phyloP scores from a whole-genome alignment of 2,888 invertebrate species.

The Archips crataeganus region DNA sequence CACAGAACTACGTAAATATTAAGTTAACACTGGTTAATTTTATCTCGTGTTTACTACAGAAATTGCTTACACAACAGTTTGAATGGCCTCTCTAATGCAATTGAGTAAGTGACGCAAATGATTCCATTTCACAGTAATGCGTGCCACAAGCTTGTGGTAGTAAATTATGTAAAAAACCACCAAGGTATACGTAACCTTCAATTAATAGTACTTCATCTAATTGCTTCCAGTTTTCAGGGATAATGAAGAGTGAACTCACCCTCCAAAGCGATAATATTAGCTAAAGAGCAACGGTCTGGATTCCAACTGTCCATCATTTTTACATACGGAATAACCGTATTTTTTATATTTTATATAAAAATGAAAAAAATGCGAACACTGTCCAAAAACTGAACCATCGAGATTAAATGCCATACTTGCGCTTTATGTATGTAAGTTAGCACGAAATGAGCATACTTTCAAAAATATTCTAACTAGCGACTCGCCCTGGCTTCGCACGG shows the following conservation, averaged over 20 bases:
- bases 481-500: too few relatives aligned
- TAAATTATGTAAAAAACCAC: conserved; percentile 21
- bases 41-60: conserved; percentile 42
- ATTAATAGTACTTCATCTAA: conserved; percentile 18
- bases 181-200: conserved; percentile 8
- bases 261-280: conserved; percentile 12
- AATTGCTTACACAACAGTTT: conserved; percentile 55
- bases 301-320: conserved; percentile 40
- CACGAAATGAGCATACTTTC: background rate
- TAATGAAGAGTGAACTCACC: conserved; percentile 20
- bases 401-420: conserved; percentile 34
- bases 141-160: conserved; percentile 31
- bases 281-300: conserved; percentile 10
- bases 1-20: conserved; percentile 5
- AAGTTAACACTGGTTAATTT: conserved; percentile 45
- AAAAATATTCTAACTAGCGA: background rate
- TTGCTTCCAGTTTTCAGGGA: background rate
- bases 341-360: conserved; percentile 43
- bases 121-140: conserved; percentile 55
- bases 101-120: conserved; percentile 64
- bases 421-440: background rate
- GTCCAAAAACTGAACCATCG: conserved; percentile 41
- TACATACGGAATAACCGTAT: conserved; percentile 19
- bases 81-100: conserved; percentile 69
- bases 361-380: conserved; percentile 30